Evolutionary conservation across 2,113 vertebrate species (phyloP), one percentile per base, ranked within the genome.

Genomic region (Mellivora capensis): DNA sequence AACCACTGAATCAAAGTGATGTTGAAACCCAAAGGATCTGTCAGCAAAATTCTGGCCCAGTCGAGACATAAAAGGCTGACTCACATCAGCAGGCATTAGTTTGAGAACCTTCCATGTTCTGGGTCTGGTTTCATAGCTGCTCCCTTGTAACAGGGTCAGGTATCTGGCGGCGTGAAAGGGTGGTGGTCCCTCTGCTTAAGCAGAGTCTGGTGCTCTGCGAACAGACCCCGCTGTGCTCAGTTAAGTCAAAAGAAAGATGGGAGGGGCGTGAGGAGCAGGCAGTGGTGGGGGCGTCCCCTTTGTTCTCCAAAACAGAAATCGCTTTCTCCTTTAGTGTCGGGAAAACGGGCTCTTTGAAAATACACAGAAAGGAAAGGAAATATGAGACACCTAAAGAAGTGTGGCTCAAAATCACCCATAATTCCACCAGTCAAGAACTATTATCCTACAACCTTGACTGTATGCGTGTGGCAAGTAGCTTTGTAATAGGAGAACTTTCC

Each of bases 331-430:
- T 82, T 54, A 49, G 4, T 90, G 25, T 87, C 83, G 27, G 4
- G 25, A 80, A 90, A 59, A 37, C 39, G 71, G 91, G 9, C 23
- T 67, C 42, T 39, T 64, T 72, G 12, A 27, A 67, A 76, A 76
- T 42, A 31, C 1, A 13, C 4, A 74, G 25, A 44, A 31, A 83
- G 34, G 6, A 23, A 57, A 42, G 0, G 67, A 87, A 31, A 27
- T 2, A 27, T 21, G 39, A 85, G n/a, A 27, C 14, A 52, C 29
- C 47, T 54, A 83, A 61, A 80, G 27, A 93, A 94, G 69, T 37
- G 47, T 52, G 91, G 86, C n/a, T 76, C 59, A 94, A 86, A 85
- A 59, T 72, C 34, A 34, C 20, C 91, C 29, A 20, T 54, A 44
- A 93, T 93, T 88, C 52, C 14, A 77, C n/a, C 76, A 90, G 37